Conservation (phyloP, 2,113 vertebrate species). For the Passer montanus region DNA sequence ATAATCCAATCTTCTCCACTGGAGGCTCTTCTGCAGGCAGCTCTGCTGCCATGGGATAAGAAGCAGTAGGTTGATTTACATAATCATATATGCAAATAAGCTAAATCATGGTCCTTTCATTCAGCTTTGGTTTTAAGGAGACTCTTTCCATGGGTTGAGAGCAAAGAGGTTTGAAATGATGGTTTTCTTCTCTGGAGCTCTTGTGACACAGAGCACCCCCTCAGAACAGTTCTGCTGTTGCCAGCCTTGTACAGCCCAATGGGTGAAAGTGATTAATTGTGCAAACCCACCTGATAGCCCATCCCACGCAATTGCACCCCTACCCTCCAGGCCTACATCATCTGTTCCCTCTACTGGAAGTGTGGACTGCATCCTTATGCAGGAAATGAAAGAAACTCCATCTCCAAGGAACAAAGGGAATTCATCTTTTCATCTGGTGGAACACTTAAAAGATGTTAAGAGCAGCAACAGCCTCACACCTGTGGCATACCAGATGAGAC, state of each 20-base stretch:
- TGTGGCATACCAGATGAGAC: conserved; percentile 54
- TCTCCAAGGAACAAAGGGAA: conserved; percentile 53
- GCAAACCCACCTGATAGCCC: conserved; percentile 1
- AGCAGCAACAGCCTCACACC: conserved; percentile 57
- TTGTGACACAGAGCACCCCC: neutral
- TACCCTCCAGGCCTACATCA: conserved; percentile 39
- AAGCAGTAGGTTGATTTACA: conserved; percentile 44
- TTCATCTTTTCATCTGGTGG: conserved; percentile 59
- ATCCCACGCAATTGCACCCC: conserved; percentile 15
- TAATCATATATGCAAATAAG: conserved; percentile 54
- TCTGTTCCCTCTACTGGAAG: conserved; percentile 41
- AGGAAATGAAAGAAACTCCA: conserved; percentile 67
- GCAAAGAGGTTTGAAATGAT: neutral
- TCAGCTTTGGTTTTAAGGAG: conserved; percentile 38
- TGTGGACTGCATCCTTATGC: conserved; percentile 51
- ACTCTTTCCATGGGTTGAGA: neutral
- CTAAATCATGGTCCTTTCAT: neutral
- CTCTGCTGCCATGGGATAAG: conserved; percentile 58
- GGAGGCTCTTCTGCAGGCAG: conserved; percentile 53
- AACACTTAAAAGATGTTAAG: conserved; percentile 60
- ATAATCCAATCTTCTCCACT: conserved; percentile 58
- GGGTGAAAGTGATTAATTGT: neutral
- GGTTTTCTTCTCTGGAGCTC: neutral
- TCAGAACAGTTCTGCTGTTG: neutral
- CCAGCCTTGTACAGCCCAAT: neutral